Percentiles rank a stretch among this genome's conserved stretches.
Evolutionary conservation across 2,113 vertebrate species (phyloP).

Genomic region (Rallus limicola): DNA sequence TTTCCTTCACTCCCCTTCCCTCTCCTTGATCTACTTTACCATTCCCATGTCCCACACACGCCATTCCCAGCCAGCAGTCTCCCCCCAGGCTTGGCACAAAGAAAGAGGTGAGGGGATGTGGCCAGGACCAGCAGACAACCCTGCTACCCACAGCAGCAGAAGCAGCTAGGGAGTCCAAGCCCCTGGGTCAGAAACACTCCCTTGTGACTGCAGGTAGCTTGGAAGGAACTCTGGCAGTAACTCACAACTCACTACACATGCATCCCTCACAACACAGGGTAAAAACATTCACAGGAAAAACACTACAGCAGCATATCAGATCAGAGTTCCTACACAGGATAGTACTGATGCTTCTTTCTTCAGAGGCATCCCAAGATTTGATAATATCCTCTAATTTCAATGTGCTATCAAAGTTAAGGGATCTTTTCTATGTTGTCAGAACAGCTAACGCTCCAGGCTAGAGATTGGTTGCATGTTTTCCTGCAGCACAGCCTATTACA

Average conservation of each 20-base stretch:
- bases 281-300: not conserved
- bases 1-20: not conserved
- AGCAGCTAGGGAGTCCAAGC: not conserved
- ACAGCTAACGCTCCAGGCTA: not conserved
- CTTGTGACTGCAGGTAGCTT: rapidly evolving
- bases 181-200: not conserved
- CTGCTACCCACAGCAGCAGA: not conserved
- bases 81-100: not conserved
- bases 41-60: rapidly evolving
- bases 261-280: not conserved
- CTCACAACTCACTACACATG: not conserved
- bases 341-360: not conserved
- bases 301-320: not conserved
- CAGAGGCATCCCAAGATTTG: not conserved
- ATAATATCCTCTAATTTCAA: not conserved
- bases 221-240: not conserved
- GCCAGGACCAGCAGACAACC: not conserved
- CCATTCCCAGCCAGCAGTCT: not conserved
- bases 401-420: not conserved
- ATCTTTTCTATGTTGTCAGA: not conserved
- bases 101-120: not conserved
- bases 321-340: not conserved
- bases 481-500: not conserved
- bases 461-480: not conserved
- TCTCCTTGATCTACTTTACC: not conserved